A percentile compares a stretch with the other conserved stretches of the same genome.
These are phyloP conservation scores for Spinibarbus caldwelli DNA, from an alignment of 2,797 vertebrate genomes.

Conservation along the genomic window DNA sequence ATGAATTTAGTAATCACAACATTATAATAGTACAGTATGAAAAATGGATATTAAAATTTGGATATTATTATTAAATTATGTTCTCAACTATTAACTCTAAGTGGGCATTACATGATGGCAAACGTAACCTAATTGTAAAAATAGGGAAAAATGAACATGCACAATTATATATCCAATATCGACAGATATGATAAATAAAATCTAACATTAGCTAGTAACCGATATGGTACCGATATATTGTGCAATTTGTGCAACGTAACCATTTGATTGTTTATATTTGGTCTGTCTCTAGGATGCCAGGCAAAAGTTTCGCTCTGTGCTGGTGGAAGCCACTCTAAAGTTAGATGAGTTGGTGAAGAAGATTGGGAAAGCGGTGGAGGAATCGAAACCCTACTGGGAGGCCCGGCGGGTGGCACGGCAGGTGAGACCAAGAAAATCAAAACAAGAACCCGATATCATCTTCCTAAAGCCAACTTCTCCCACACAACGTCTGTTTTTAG, in stretches of 20 bases:
- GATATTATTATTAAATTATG: neutral
- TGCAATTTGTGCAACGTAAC: neutral
- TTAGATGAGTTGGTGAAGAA: constrained; percentile 94
- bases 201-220: neutral
- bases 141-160: neutral
- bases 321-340: constrained; percentile 92
- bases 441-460: neutral
- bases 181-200: neutral
- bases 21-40: neutral
- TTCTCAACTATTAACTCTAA: neutral
- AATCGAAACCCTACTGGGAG: constrained; percentile 98
- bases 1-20: neutral
- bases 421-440: constrained; percentile 74
- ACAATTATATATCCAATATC: neutral
- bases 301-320: constrained; percentile 91
- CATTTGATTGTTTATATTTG: neutral
- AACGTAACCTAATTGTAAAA: neutral
- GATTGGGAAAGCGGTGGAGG: constrained; percentile 93
- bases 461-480: constrained; percentile 17
- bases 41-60: neutral
- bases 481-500: neutral
- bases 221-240: neutral
- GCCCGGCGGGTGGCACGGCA: constrained; percentile 90
- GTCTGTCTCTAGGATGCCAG: constrained; percentile 82
- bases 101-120: neutral